Evolutionary conservation across 2,797 vertebrate species (phyloP).

Genomic region (Simalia tracyae): DNA sequence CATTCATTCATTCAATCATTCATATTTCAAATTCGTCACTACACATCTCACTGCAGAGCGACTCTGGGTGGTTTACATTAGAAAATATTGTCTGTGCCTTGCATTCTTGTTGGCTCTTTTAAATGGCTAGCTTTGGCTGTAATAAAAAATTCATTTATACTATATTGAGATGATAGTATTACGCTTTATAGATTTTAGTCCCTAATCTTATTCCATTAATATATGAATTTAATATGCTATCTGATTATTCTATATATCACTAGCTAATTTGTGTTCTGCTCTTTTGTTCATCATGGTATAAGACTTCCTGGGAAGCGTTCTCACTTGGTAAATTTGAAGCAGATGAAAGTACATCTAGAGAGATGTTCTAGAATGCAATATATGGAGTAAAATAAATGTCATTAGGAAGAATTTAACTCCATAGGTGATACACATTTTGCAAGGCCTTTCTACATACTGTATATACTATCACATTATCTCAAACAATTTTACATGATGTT

Average conservation of each 20-base stretch:
- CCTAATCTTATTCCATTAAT: not conserved
- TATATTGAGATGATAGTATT: not conserved
- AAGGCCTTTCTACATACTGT: too few relatives aligned
- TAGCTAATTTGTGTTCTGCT: not conserved
- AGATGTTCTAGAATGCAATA: not conserved
- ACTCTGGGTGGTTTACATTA: too few relatives aligned
- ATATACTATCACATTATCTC: too few relatives aligned
- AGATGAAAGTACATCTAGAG: not conserved
- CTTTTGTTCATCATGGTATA: not conserved
- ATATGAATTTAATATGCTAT: not conserved
- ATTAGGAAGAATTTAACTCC: not conserved
- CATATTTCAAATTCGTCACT: too few relatives aligned
- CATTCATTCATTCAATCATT: too few relatives aligned
- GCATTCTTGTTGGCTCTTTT: not conserved
- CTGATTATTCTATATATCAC: not conserved
- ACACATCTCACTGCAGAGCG: too few relatives aligned
- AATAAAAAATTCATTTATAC: not conserved
- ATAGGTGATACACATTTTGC: not conserved
- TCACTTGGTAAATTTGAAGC: not conserved
- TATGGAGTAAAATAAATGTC: not conserved
- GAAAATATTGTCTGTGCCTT: not conserved
- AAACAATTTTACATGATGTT: not conserved
- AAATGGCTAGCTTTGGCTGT: not conserved
- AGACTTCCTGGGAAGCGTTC: not conserved
- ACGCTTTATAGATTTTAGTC: not conserved